Conservation (phyloP, 2,888 invertebrate genomes). For the Tipula lateralis region DNA sequence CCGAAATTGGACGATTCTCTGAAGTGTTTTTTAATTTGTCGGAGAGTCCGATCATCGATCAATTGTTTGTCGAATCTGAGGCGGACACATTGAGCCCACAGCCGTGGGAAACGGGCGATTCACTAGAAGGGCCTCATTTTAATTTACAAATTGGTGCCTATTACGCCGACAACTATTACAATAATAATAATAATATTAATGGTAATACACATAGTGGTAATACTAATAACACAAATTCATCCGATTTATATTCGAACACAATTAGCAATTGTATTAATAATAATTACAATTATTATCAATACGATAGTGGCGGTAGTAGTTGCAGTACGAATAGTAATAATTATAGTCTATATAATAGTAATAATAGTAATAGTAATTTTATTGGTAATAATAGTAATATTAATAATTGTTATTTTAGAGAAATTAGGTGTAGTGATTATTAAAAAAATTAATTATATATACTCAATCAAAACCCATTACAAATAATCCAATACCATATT, state of each 20-base stretch:
- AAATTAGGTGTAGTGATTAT: constrained; percentile 39
- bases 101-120: constrained; percentile 39
- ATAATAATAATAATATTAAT: not conserved
- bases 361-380: not conserved
- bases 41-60: constrained; percentile 39
- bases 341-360: not conserved
- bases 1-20: constrained; percentile 78
- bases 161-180: constrained; percentile 4
- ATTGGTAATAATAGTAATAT: constrained; percentile 27
- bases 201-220: not conserved
- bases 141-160: constrained; percentile 39
- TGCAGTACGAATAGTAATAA: not conserved
- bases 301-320: constrained; percentile 8
- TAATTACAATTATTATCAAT: constrained; percentile 24
- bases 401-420: constrained; percentile 35
- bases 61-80: constrained; percentile 38
- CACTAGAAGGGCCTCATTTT: constrained; percentile 39
- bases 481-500: not conserved
- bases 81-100: constrained; percentile 39
- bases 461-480: not conserved
- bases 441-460: constrained; percentile 35
- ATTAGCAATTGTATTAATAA: not conserved
- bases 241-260: not conserved
- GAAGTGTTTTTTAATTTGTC: constrained; percentile 55
- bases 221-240: not conserved